Evolutionary conservation across 2,888 invertebrate species (phyloP), one percentile per base, ranked within the genome.

Genomic region (Willowsia nigromaculata): DNA sequence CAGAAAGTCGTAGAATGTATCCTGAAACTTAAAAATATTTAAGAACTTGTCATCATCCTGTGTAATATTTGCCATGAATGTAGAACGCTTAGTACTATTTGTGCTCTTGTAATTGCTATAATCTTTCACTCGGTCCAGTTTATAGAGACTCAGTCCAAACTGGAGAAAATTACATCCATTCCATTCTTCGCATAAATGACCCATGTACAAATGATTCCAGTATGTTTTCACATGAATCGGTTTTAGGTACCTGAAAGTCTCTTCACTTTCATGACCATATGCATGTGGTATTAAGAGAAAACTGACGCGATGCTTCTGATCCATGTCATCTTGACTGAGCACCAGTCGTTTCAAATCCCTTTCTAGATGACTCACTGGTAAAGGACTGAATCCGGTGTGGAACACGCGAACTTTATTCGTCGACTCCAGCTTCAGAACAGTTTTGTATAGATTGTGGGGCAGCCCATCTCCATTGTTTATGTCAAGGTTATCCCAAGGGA

Each of bases 331-430:
- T 27, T 85, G 89, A 25, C 71, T 68, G 13, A 62, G 27, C 6
- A 92, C 74, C 11, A 92, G 84, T 22, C 92, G 62, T 22, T 76
- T 85, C 47, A 92, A 65, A 65, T 92, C 92, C 27, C 90, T 82
- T 82, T 92, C 92, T 15, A 92, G 56, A 76, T 91, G 90, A 13
- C 89, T 85, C 81, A 92, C 90, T 1, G 92, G 92, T 33, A 91
- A 50, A 5, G 91, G 91, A 33, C 90, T 91, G 7, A 91, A 85
- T 22, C 92, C 92, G 2, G 92, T 92, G 78, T 92, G 92, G 40
- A 90, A 92, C 1, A 92, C 92, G 2, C 92, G 88, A n/a, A 92
- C 82, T 85, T 92, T 92, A 53, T 88, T 91, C 40, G 86, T 91
- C 25, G 88, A 88, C 50, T 92, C 92, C 43, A 92, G 83, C 71